These are phyloP conservation scores for Oreotragus oreotragus DNA, from an alignment of 2,113 vertebrate genomes.

Conservation along the genomic window DNA sequence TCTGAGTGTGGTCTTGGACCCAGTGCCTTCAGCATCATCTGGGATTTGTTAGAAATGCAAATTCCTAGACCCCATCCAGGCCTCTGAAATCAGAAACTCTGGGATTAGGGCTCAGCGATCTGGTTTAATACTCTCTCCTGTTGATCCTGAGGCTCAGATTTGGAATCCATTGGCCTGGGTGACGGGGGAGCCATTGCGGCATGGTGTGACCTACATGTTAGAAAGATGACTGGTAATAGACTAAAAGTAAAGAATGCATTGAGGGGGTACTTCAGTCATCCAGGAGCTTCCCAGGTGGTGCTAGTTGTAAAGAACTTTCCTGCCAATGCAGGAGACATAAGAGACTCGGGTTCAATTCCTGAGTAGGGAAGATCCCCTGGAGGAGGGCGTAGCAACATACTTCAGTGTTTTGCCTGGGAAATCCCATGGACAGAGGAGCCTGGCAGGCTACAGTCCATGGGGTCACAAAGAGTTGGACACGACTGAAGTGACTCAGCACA, in stretches of 20 bases:
- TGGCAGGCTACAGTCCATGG: not conserved
- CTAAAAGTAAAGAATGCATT: not conserved
- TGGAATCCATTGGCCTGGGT: not conserved
- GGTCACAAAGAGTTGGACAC: not conserved
- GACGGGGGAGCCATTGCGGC: not conserved
- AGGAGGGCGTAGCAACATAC: not conserved
- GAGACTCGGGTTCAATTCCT: accelerated
- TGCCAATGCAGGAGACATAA: not conserved
- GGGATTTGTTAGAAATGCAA: not conserved
- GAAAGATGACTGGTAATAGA: not conserved
- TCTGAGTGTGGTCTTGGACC: not conserved
- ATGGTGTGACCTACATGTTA: not conserved
- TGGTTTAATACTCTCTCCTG: not conserved
- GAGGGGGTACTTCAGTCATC: accelerated
- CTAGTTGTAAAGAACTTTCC: not conserved
- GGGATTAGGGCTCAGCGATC: not conserved
- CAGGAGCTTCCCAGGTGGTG: not conserved
- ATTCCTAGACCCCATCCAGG: not conserved
- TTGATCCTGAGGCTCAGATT: not conserved
- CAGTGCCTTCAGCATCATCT: not conserved
- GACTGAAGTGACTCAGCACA: not conserved
- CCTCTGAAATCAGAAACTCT: not conserved
- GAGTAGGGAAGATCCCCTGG: not conserved
- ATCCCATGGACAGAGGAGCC: not conserved
- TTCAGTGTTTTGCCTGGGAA: not conserved